Base-by-base conservation (phyloP, 2,888 invertebrate genomes). In the Drosophila quasianomalipes region DNA sequence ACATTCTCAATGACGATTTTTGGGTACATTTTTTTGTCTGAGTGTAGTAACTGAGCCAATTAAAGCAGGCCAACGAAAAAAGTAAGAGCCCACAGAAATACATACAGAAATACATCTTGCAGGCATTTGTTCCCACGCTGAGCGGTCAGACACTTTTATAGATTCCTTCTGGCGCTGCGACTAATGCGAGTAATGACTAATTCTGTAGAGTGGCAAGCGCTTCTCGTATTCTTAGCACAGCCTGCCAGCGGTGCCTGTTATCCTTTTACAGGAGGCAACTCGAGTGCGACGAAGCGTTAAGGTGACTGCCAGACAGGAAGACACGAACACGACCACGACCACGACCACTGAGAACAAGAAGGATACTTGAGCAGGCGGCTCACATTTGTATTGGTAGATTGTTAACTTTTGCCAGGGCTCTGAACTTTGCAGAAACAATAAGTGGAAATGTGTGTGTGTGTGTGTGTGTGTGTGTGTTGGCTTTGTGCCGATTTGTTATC, bases 281-380 rank as follows among this genome's bases (percentile, higher is more conserved):
- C 14, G 33, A 74, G 57, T 37, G 58, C 77, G 83, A 44, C 67
- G 67, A 81, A 64, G 82, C 82, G 81, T 86, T 55, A 77, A 83
- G 83, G 70, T 65, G 76, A 69, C 81, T 58, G 47, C 41, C 66
- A 57, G 44, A 62, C 70, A 64, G 74, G 39, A 65, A 70, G 70
- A 65, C 65, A 66, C 49, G 57, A 73, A 70, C 68, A 79, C 79
- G 62, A 67, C 71, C 65, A 66, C 49, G 57, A 73, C 68, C 68
- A 79, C 79, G 62, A 67, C 71, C 80, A 71, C 47, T 26, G 10
- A n/a, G 55, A 26, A 37, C 14, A 37, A 28, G 28, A 37, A 37
- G 37, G 55, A 55, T 37, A 55, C 35, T 35, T 35, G 12, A 35
- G 26, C 26, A 35, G 37, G 28, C 57, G 14, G 3, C 39, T 47